Evolutionary conservation across 2,797 vertebrate species (phyloP).

Genomic region (Menidia menidia): DNA sequence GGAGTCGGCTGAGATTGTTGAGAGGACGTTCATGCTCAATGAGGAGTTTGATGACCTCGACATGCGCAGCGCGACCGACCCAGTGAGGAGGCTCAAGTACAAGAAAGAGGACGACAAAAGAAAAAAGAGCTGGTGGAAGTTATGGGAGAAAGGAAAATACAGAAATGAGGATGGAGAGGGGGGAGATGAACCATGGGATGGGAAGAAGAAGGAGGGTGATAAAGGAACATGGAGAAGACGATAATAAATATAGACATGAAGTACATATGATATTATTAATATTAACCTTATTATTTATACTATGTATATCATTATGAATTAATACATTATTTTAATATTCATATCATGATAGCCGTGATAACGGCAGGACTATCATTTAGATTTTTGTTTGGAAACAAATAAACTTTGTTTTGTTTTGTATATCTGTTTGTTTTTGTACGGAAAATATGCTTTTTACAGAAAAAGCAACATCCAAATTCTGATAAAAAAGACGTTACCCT

Average conservation of each 20-base stretch:
- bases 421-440: too few species aligned
- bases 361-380: too few species aligned
- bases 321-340: background rate
- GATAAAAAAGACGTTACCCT: too few species aligned
- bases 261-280: too few species aligned
- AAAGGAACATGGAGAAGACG: constrained; percentile 50
- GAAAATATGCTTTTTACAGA: background rate
- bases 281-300: background rate
- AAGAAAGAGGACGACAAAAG: constrained; percentile 84
- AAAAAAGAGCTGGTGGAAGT: constrained; percentile 72
- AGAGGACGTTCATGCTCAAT: constrained; percentile 88
- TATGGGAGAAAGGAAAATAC: constrained; percentile 45
- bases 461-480: background rate
- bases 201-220: constrained; percentile 42
- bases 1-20: constrained; percentile 88
- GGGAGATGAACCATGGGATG: constrained; percentile 40
- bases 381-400: background rate
- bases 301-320: background rate
- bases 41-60: constrained; percentile 85
- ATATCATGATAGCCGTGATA: background rate
- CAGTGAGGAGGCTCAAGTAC: constrained; percentile 86
- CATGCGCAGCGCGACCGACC: constrained; percentile 85
- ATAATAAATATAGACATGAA: constrained; percentile 11
- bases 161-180: constrained; percentile 37
- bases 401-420: background rate